phyloP scores from a whole-genome alignment of 2,797 vertebrate genomes.

The Parauchenoglanis ngamensis region DNA sequence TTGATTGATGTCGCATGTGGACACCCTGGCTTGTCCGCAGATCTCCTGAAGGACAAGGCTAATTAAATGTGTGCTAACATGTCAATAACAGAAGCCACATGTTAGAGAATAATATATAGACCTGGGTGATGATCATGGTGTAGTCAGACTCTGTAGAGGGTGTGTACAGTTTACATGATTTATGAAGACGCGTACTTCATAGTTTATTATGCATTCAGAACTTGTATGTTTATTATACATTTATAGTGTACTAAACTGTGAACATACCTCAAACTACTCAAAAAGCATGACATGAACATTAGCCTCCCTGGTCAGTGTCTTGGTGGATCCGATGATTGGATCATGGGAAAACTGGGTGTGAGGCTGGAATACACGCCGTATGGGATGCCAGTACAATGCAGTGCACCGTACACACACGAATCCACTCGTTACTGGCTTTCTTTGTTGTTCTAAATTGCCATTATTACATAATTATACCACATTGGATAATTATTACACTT shows the following conservation, averaged over 20 bases:
- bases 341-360: neutral
- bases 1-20: conserved; percentile 65
- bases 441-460: conserved; percentile 1
- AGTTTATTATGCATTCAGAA: neutral
- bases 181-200: conserved; percentile 18
- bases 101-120: conserved; percentile 9
- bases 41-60: conserved; percentile 56
- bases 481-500: neutral
- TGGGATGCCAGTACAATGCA: neutral
- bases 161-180: conserved; percentile 47
- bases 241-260: neutral
- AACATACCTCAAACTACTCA: neutral
- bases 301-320: neutral
- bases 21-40: conserved; percentile 54
- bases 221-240: neutral
- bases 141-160: conserved; percentile 21
- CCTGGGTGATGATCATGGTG: conserved; percentile 14
- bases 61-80: conserved; percentile 69
- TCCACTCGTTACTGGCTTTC: neutral
- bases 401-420: neutral
- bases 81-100: conserved; percentile 55
- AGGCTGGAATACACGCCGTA: neutral
- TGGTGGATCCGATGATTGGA: neutral
- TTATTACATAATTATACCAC: neutral
- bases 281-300: neutral